Evolutionary conservation across 2,797 vertebrate species (phyloP).

Genomic region (Philypnodon macrostomus): DNA sequence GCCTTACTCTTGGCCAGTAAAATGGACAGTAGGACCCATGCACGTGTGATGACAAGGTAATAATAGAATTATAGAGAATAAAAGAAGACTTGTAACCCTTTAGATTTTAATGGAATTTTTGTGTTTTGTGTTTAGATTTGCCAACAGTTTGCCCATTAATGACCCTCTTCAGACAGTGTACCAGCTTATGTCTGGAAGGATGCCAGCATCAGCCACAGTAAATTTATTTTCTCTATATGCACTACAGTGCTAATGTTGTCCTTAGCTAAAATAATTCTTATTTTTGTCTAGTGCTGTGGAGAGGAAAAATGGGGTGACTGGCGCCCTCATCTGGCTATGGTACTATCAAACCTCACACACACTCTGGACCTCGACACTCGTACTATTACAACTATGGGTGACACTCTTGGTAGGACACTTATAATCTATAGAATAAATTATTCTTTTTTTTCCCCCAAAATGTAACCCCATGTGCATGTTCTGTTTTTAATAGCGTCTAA

Average conservation of each 20-base stretch:
- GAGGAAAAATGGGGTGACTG: conserved; percentile 99
- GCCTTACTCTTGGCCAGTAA: conserved; percentile 94
- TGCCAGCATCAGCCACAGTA: conserved; percentile 95
- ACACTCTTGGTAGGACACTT: conserved; percentile 86
- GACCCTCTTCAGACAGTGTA: conserved; percentile 98
- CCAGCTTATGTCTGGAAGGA: conserved; percentile 97
- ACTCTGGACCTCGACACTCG: conserved; percentile 88
- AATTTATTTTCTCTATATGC: conserved; percentile 33
- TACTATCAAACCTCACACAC: conserved; percentile 92
- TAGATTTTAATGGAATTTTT: too few species aligned
- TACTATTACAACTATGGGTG: conserved; percentile 94
- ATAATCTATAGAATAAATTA: neutral
- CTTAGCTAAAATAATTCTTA: neutral
- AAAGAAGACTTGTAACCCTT: too few species aligned
- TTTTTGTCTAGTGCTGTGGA: conserved; percentile 84
- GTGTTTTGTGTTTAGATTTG: conserved; percentile 80
- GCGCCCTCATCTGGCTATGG: conserved; percentile 97
- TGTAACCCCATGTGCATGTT: neutral
- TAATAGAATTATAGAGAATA: too few species aligned
- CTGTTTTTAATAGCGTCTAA: conserved; percentile 81
- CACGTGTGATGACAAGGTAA: conserved; percentile 96
- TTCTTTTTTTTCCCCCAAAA: neutral
- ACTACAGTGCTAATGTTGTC: neutral
- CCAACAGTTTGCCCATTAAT: conserved; percentile 98
- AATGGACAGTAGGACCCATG: conserved; percentile 96